Evolutionary conservation across 2,888 invertebrate species (phyloP).

Genomic region (Brachylomia viminalis): DNA sequence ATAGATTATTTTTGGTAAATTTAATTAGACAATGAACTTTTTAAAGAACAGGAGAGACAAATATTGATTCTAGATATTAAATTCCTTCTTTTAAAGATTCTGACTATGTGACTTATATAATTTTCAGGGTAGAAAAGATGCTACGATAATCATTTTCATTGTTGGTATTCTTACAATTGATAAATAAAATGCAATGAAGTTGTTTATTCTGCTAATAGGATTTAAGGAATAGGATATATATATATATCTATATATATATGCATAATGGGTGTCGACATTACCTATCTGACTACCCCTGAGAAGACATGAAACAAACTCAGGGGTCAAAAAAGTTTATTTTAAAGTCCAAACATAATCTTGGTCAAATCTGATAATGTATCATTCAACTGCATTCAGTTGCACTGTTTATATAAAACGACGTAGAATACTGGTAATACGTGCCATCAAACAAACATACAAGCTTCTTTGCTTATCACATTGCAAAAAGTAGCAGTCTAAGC

Average conservation of each 20-base stretch:
- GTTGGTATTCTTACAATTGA: background rate
- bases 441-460: constrained; percentile 11
- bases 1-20: background rate
- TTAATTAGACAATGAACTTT: background rate
- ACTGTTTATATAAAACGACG: background rate
- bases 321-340: too few relatives aligned
- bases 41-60: background rate
- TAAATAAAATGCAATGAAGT: background rate
- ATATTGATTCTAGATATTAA: background rate
- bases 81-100: background rate
- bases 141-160: background rate
- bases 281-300: too few relatives aligned
- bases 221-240: too few relatives aligned
- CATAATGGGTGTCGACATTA: too few relatives aligned
- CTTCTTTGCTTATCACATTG: background rate
- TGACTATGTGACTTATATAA: background rate
- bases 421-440: background rate
- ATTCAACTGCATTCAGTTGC: background rate
- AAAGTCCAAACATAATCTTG: too few relatives aligned
- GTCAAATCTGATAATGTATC: too few relatives aligned
- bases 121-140: background rate
- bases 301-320: too few relatives aligned
- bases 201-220: too few relatives aligned
- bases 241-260: too few relatives aligned
- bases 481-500: background rate